phyloP scores from a whole-genome alignment of 2,888 invertebrate genomes.

The Sarcophaga caerulescens region DNA sequence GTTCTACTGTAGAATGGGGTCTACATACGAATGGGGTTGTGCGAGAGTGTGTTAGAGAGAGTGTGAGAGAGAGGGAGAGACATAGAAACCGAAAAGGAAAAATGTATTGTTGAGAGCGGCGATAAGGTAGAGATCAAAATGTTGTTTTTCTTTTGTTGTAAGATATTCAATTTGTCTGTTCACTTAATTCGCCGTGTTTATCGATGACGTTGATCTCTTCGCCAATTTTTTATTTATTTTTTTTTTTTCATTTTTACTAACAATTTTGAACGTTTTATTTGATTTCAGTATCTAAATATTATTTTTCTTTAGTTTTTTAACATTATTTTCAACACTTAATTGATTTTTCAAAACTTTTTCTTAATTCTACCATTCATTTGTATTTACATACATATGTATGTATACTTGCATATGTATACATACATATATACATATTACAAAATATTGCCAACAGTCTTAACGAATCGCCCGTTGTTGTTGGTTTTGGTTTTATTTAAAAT shows the following conservation, averaged over 20 bases:
- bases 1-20: too few relatives aligned
- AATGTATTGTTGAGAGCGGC: constrained; percentile 15
- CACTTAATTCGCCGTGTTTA: constrained; percentile 57
- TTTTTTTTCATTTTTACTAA: constrained; percentile 40
- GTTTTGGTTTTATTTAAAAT: not conserved
- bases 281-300: not conserved
- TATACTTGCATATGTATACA: not conserved
- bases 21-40: not conserved
- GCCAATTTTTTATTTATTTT: constrained; percentile 32
- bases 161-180: constrained; percentile 48
- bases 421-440: not conserved
- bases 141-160: not conserved
- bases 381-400: constrained; percentile 8
- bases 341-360: not conserved
- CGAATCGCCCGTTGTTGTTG: too few relatives aligned
- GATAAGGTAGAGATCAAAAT: constrained; percentile 45
- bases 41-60: constrained; percentile 1
- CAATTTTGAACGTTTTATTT: not conserved
- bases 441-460: too few relatives aligned
- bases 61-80: constrained; percentile 19
- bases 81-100: not conserved
- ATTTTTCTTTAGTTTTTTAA: too few relatives aligned
- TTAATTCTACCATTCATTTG: constrained; percentile 21
- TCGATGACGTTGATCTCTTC: constrained; percentile 62
- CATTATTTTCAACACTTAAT: too few relatives aligned